Percentiles rank a stretch among this genome's conserved stretches.
These are phyloP conservation scores for Dryocosmus kuriphilus DNA, from an alignment of 2,888 invertebrate genomes.

Conservation along the genomic window DNA sequence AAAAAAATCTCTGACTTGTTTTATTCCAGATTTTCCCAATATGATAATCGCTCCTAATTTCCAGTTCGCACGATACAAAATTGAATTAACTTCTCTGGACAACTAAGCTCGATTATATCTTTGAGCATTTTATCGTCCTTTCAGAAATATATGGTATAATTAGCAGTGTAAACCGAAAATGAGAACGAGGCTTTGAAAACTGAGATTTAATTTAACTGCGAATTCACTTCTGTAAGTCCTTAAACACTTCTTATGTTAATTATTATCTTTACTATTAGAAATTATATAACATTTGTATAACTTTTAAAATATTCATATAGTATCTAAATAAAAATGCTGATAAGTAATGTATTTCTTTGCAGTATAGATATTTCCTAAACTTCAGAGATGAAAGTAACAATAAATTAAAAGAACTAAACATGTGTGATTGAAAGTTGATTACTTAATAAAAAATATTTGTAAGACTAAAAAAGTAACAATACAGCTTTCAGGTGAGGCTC, in stretches of 20 bases:
- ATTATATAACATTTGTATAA: no score
- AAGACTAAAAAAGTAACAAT: not conserved
- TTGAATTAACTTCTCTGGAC: not conserved
- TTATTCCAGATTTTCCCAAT: not conserved
- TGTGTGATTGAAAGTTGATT: not conserved
- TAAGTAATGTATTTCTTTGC: no score
- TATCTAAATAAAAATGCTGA: no score
- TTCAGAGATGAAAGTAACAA: not conserved
- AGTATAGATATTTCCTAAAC: no score
- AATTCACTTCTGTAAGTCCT: no score
- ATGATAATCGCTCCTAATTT: not conserved
- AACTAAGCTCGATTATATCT: not conserved
- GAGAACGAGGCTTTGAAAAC: not conserved
- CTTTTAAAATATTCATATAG: no score
- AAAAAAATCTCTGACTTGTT: not conserved
- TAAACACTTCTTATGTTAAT: no score
- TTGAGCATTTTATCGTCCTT: not conserved
- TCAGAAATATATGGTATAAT: not conserved
- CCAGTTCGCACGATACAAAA: not conserved
- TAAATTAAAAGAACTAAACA: not conserved
- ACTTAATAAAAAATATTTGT: no score
- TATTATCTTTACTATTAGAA: no score
- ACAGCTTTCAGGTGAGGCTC: not conserved
- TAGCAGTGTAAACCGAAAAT: no score
- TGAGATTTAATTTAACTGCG: not conserved